Evolutionary conservation across 2,113 vertebrate species (phyloP).

Genomic region (Pachypanchax playfairii): DNA sequence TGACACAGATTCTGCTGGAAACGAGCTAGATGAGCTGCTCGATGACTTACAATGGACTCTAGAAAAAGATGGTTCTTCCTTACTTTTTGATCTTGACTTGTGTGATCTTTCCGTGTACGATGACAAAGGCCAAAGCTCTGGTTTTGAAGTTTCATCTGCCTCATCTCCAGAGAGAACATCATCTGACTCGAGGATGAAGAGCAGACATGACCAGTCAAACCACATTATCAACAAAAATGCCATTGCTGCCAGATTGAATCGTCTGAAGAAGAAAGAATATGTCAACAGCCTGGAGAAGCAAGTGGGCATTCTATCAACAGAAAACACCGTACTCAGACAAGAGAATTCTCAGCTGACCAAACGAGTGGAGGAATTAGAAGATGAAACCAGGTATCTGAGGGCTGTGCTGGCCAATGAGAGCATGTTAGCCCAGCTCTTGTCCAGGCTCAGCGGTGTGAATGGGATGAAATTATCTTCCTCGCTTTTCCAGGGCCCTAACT

Average conservation of each 20-base stretch:
- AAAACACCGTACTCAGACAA: conserved; percentile 87
- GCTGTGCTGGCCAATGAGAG: conserved; percentile 97
- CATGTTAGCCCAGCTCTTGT: conserved; percentile 89
- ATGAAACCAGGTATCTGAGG: conserved; percentile 93
- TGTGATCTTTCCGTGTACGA: conserved; percentile 15
- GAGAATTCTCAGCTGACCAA: conserved; percentile 87
- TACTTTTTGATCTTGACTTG: conserved; percentile 57
- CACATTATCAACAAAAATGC: conserved; percentile 82
- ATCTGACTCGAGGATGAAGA: conserved; percentile 21
- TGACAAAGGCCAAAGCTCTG: conserved; percentile 32
- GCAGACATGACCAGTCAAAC: conserved; percentile 50
- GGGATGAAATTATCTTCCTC: conserved; percentile 94
- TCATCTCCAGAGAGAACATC: conserved; percentile 48
- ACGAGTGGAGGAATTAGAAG: conserved; percentile 90
- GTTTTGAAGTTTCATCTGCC: conserved; percentile 22
- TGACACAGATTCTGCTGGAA: conserved; percentile 47
- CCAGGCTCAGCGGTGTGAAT: conserved; percentile 90
- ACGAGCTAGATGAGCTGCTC: conserved; percentile 74
- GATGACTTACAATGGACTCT: conserved; percentile 72
- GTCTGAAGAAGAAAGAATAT: conserved; percentile 94
- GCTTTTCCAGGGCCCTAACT: conserved; percentile 86
- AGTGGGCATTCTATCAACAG: conserved; percentile 83
- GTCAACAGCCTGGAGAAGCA: conserved; percentile 87
- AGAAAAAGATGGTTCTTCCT: conserved; percentile 44
- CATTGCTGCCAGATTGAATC: conserved; percentile 90